A percentile compares a stretch with the other conserved stretches of the same genome.
Conservation (phyloP, 2,113 vertebrate genomes). For the Rhinoptilus africanus region DNA sequence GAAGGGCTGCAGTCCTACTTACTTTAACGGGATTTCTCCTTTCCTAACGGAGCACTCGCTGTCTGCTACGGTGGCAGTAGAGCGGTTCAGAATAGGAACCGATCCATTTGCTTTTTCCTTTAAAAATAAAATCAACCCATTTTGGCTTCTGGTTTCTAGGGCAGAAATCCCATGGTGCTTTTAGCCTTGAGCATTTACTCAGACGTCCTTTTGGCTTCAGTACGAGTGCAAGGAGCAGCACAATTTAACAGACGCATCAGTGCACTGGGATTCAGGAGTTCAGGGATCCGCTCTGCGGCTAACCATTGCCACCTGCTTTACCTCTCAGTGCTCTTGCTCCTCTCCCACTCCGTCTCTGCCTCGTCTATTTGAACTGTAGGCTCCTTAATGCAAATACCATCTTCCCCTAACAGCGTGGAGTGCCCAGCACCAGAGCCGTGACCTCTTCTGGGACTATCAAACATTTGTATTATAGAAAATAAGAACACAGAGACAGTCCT, state of each 20-base stretch:
- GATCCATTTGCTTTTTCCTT: background rate
- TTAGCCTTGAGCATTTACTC: slow-evolving; percentile 35
- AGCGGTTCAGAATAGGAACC: background rate
- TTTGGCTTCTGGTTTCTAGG: slow-evolving; percentile 10
- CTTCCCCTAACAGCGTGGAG: background rate
- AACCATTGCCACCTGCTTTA: slow-evolving; percentile 35
- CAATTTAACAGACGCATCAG: background rate
- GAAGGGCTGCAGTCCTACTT: background rate
- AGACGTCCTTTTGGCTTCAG: slow-evolving; percentile 1
- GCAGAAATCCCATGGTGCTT: slow-evolving; percentile 1
- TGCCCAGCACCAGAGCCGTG: background rate
- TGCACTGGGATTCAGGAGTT: background rate
- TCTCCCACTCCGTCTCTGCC: slow-evolving; percentile 15
- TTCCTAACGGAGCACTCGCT: background rate
- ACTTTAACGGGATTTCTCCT: background rate
- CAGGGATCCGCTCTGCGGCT: background rate
- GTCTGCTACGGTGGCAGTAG: background rate
- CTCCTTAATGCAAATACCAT: slow-evolving; percentile 40
- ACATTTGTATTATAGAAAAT: background rate
- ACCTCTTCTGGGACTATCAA: background rate
- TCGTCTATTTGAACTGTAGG: background rate
- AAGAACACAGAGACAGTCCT: background rate
- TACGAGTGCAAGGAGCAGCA: background rate
- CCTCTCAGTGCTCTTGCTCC: slow-evolving; percentile 23
- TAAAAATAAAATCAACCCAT: background rate